Conservation (phyloP, 2,888 invertebrate genomes). For the Drosophila rubida region DNA sequence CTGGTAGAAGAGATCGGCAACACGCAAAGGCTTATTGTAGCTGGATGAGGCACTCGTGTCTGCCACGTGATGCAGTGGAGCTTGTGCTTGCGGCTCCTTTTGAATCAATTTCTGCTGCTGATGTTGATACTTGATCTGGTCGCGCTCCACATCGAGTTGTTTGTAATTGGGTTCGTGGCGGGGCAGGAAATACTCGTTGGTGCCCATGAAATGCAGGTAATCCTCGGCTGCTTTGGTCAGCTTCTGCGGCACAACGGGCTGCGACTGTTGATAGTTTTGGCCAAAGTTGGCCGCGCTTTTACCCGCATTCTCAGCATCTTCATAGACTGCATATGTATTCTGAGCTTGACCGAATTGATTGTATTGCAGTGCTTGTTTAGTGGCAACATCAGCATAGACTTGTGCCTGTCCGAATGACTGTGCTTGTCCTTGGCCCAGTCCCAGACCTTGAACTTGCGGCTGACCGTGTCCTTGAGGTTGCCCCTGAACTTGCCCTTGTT, state of each 20-base stretch:
- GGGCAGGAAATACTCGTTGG: conserved; percentile 83
- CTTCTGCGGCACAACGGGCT: conserved; percentile 23
- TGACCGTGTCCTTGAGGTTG: not conserved
- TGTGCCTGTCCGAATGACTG: not conserved
- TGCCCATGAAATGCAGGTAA: conserved; percentile 83
- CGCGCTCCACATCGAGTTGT: conserved; percentile 71
- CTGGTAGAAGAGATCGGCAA: conserved; percentile 72
- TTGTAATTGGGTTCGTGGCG: conserved; percentile 82
- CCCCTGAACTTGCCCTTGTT: conserved; percentile 7
- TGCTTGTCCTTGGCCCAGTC: conserved; percentile 6
- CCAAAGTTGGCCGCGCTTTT: conserved; percentile 34
- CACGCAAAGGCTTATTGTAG: conserved; percentile 61
- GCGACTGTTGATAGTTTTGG: conserved; percentile 41
- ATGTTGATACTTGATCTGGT: conserved; percentile 44
- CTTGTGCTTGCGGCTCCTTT: conserved; percentile 51
- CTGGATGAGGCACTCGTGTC: conserved; percentile 51
- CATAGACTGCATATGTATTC: conserved; percentile 74
- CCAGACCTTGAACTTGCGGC: not conserved
- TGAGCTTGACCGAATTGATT: conserved; percentile 8
- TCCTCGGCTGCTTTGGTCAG: conserved; percentile 79
- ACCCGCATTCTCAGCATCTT: conserved; percentile 68
- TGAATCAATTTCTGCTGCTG: conserved; percentile 61
- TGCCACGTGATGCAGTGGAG: conserved; percentile 29
- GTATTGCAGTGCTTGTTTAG: not conserved
- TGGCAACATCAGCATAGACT: not conserved